Percentiles rank a stretch among this genome's conserved stretches.
These are phyloP conservation scores for Hypotaenidia okinawae DNA, from an alignment of 2,797 vertebrate genomes.

Conservation along the genomic window DNA sequence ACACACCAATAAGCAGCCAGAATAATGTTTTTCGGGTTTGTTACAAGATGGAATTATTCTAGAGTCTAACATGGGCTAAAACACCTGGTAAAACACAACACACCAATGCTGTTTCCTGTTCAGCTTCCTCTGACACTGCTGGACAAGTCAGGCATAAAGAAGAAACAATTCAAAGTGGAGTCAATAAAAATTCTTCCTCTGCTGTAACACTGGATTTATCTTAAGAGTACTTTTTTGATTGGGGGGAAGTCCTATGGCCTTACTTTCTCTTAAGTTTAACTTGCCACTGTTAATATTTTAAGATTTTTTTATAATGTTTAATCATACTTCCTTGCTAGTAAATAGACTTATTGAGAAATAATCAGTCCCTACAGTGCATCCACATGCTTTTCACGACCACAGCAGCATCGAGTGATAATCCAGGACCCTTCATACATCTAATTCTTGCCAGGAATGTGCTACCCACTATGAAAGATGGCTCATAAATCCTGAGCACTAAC, in stretches of 20 bases:
- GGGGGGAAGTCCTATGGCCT: not conserved
- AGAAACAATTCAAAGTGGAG: not conserved
- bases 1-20: constrained; percentile 34
- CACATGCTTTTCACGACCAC: not conserved
- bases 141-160: constrained; percentile 19
- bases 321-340: not conserved
- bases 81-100: constrained; percentile 4
- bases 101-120: constrained; percentile 6
- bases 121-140: not conserved
- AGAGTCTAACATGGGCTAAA: constrained; percentile 1
- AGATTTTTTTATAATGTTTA: not conserved
- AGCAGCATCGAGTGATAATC: not conserved
- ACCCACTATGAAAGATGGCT: not conserved
- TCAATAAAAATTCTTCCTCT: not conserved
- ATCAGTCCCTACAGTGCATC: not conserved
- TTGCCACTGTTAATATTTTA: not conserved
- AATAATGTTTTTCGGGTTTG: constrained; percentile 32
- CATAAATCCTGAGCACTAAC: constrained; percentile 44
- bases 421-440: not conserved
- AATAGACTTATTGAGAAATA: constrained; percentile 10
- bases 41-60: constrained; percentile 6
- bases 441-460: not conserved
- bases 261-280: constrained; percentile 8
- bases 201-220: not conserved
- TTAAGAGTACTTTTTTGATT: not conserved